A percentile compares a stretch with the other conserved stretches of the same genome.
phyloP scores from a whole-genome alignment of 2,113 vertebrate species.

The Patagioenas fasciata region DNA sequence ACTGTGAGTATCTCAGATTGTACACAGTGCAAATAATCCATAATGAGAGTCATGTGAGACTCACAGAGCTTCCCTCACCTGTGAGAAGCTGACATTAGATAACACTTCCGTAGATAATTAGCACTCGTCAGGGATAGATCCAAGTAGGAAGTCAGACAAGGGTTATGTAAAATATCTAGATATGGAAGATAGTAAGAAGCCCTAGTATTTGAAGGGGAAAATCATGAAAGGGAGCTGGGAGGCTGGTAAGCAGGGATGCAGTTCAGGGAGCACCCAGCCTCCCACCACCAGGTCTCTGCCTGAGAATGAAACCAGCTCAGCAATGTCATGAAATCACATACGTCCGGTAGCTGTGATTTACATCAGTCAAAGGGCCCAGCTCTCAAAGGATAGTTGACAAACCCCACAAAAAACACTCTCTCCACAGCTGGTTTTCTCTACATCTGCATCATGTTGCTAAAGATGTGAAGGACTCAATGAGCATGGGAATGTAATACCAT shows the following conservation, averaged over 20 bases:
- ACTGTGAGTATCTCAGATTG: background rate
- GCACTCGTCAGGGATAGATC: background rate
- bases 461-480: background rate
- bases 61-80: background rate
- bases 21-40: background rate
- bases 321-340: background rate
- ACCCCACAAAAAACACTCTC: accelerated
- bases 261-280: background rate
- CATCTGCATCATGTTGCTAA: background rate
- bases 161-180: background rate
- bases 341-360: background rate
- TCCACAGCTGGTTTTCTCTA: background rate
- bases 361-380: background rate
- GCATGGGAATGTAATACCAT: background rate
- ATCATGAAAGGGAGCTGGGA: background rate
- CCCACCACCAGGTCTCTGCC: background rate
- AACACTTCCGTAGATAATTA: background rate
- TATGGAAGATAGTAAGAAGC: background rate
- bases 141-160: background rate
- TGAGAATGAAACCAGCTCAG: background rate
- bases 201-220: background rate
- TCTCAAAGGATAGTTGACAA: background rate
- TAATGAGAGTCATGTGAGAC: accelerated
- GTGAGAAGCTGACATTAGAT: background rate
- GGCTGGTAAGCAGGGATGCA: background rate